Base-by-base conservation (phyloP, 1,140 invertebrate species). In the Rhagoletis pomonella region DNA sequence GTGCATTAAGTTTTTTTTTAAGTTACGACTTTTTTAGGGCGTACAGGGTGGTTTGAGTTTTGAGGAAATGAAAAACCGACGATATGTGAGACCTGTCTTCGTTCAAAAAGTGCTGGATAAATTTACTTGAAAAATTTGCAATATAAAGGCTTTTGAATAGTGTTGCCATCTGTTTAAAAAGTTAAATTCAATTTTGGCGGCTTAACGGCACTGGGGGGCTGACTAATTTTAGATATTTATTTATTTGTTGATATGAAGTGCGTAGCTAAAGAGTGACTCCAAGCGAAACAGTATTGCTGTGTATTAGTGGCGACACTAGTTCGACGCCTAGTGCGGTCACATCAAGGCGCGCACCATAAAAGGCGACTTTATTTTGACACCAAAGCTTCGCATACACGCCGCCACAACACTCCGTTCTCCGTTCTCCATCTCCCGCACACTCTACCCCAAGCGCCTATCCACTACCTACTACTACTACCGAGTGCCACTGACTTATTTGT, bases 361-460 rank as follows among this genome's bases (percentile, higher is more conserved):
- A 85, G 88, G 88, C 50, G 77, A 87, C 58, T 87, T 87, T 88
- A 88, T 85, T 88, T 88, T 88, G 88, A 88, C 88, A 88, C 88
- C 62, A 62, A 86, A 77, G 86, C 88, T 47, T 88, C 85, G 69
- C 84, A n/a, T 87, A 55, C 59, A 55, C n/a, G 47, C 47, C 73
- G n/a, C n/a, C 14, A 14, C 39, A 73, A 73, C 14, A 73, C 39
- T 14, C 14, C 4, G 3, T 39, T 10, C 39, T 14, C 14, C 4
- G 3, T 39, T 10, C 50, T 55, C 5, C 5, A 55, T 10, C 50
- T 55, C 29, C 29, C 29, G 29, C 29, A 29, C 5, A 55, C 50
- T 55, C 10, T 55, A 7, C 5, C 5, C 10, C 50, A 10, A 55
- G 39, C 67, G 3, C n/a, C 73, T 55, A n/a, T 7, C n/a, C 64